Percentiles rank a stretch among this genome's conserved stretches.
These are phyloP conservation scores for Gymnarchus niloticus DNA, from an alignment of 2,113 vertebrate species.

Conservation along the genomic window DNA sequence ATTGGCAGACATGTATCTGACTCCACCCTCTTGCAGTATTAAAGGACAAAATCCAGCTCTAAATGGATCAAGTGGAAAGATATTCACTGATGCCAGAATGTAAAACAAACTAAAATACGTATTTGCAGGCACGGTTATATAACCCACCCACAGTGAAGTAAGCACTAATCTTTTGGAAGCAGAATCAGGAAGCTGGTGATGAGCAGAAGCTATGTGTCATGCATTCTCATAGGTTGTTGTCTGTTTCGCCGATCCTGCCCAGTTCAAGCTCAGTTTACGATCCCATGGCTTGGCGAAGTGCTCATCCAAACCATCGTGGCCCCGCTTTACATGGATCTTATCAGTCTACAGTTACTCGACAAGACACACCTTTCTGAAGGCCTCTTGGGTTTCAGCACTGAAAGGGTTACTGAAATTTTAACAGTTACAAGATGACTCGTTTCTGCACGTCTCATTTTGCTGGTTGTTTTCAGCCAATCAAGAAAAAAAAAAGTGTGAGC, in stretches of 20 bases:
- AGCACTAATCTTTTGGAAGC: background rate
- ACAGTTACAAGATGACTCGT: background rate
- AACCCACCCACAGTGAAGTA: background rate
- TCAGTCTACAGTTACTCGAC: background rate
- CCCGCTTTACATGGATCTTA: background rate
- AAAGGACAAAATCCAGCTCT: background rate
- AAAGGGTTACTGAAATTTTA: background rate
- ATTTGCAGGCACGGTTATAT: background rate
- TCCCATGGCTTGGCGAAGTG: background rate
- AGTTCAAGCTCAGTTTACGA: background rate
- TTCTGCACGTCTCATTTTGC: background rate
- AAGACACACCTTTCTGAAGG: background rate
- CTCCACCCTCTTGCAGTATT: background rate
- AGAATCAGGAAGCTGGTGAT: background rate
- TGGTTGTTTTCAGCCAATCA: background rate
- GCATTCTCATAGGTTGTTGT: background rate
- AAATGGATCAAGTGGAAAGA: slow-evolving; percentile 6
- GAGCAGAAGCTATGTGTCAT: too few relatives aligned
- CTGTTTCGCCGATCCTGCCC: background rate
- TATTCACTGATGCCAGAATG: background rate
- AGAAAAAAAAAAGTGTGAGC: background rate
- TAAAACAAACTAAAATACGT: background rate
- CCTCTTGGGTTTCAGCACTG: background rate
- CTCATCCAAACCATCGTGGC: background rate
- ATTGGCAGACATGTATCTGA: background rate